Evolutionary conservation across 2,888 invertebrate species (phyloP).

Genomic region (Tachina fera): DNA sequence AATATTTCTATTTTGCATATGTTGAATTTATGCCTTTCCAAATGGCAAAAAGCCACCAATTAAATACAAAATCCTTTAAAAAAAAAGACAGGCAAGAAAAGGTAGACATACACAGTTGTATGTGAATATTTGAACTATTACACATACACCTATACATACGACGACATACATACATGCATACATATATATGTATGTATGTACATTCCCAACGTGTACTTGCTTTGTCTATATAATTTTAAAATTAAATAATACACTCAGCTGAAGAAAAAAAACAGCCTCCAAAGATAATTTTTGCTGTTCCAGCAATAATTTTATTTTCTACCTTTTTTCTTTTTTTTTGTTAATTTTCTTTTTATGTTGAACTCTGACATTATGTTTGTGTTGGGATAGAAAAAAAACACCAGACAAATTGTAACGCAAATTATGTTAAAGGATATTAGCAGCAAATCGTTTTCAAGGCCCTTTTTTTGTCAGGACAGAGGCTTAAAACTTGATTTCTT

Average conservation of each 20-base stretch:
- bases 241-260: constrained; percentile 30
- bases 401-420: constrained; percentile 45
- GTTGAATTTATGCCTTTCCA: background rate
- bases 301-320: constrained; percentile 19
- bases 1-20: background rate
- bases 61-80: constrained; percentile 62
- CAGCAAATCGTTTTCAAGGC: constrained; percentile 18
- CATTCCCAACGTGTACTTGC: background rate
- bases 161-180: too few relatives aligned
- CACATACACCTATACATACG: background rate
- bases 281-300: constrained; percentile 32
- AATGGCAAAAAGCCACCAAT: constrained; percentile 64
- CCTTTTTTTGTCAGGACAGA: background rate
- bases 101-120: background rate
- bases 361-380: constrained; percentile 50
- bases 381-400: constrained; percentile 24
- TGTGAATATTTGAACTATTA: background rate
- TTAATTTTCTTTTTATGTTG: constrained; percentile 20
- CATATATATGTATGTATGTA: too few relatives aligned
- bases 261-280: background rate
- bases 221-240: constrained; percentile 53
- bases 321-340: background rate
- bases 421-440: constrained; percentile 29
- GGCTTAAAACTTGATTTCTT: too few relatives aligned
- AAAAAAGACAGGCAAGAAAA: constrained; percentile 13